These are phyloP conservation scores for Paramisgurnus dabryanus DNA, from an alignment of 2,113 vertebrate genomes.

Conservation along the genomic window DNA sequence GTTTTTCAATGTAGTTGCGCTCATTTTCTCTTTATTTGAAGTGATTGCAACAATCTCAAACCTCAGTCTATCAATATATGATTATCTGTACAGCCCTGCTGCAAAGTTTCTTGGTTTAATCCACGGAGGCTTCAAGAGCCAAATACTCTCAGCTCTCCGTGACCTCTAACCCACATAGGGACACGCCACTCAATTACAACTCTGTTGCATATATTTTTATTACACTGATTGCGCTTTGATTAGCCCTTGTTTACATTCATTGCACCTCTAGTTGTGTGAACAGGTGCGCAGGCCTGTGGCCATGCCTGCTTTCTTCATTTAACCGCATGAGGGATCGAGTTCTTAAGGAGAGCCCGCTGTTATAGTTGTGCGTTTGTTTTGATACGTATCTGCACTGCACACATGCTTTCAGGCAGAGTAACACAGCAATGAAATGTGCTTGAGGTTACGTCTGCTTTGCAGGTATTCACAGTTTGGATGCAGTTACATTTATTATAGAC, in stretches of 20 bases:
- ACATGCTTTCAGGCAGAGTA: conserved; percentile 45
- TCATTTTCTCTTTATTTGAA: too few species aligned
- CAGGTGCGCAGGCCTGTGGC: not conserved
- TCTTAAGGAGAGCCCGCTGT: not conserved
- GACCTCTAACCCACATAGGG: not conserved
- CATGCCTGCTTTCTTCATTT: conserved; percentile 7
- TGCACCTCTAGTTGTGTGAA: not conserved
- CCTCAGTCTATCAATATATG: too few species aligned
- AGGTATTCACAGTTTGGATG: not conserved
- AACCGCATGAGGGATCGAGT: not conserved
- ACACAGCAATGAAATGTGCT: not conserved
- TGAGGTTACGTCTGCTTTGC: not conserved
- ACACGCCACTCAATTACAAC: not conserved
- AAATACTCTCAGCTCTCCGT: not conserved
- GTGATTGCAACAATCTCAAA: too few species aligned
- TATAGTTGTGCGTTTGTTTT: conserved; percentile 23
- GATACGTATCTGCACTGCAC: conserved; percentile 44
- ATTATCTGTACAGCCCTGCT: not conserved
- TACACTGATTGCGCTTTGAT: not conserved
- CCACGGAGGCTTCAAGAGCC: not conserved
- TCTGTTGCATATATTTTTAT: not conserved
- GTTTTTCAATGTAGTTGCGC: too few species aligned
- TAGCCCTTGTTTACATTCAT: conserved; percentile 29
- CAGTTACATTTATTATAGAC: conserved; percentile 9
- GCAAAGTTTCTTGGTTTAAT: not conserved